Evolutionary conservation across 2,888 invertebrate genomes (phyloP), one percentile per base, ranked within the genome.

Genomic region (Eurytoma adleriae): DNA sequence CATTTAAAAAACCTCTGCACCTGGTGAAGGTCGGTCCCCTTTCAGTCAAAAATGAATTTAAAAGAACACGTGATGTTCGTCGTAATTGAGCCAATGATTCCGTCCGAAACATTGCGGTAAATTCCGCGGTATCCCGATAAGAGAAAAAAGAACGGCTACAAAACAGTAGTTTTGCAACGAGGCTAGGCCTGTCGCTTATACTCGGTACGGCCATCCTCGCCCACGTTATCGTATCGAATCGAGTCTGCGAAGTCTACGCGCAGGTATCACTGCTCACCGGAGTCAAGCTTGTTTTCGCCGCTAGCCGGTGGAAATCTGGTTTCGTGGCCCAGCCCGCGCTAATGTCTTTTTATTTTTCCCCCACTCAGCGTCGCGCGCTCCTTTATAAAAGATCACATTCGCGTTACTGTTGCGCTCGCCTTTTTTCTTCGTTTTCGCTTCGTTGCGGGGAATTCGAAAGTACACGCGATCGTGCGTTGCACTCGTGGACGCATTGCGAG

Each of bases 391-490:
- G 54, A 54, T 54, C 54, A n/a, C 54, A n/a, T n/a, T 14, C 54
- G 54, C 16, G 3, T n/a, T 54, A 10, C 3, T 54, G 54, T 54
- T 5, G 16, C 54, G 3, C 54, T 54, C 54, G 54, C 54, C 54
- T 13, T 14, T 54, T 54, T 16, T 54, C 3, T 14, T 50, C 50
- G 1, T 14, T 54, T n/a, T 2, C 54, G n/a, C n/a, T 54, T 54
- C 54, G 54, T 10, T 7, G 24, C 24, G 16, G 13, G 12, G n/a
- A 69, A 69, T 69, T 69, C 69, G 69, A 69, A 69, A 69, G 69
- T 69, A 54, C n/a, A 54, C n/a, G 27, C 56, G 13, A 5, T 27
- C 62, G 62, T 24, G 30, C 62, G 13, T 30, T 62, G 14, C 62
- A 30, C 59, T 24, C 24, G 59, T 4, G 12, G 24, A 12, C 40